Evolutionary conservation across 1,140 invertebrate genomes (phyloP).

Genomic region (Bombus vancouverensis): DNA sequence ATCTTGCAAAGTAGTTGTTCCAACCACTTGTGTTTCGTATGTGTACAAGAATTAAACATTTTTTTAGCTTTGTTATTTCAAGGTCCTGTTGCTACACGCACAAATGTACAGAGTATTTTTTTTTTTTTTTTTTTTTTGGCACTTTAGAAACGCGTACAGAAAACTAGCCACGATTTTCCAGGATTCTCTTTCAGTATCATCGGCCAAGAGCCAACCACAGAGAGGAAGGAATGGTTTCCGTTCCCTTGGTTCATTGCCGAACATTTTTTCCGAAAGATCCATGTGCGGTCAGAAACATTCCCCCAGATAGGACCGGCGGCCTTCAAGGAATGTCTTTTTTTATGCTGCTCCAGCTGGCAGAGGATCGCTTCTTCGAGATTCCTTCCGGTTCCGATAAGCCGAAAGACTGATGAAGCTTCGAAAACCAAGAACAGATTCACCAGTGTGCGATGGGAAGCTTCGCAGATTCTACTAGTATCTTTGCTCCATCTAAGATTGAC

Average conservation of each 20-base stretch:
- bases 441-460: neutral
- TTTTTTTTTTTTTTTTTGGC: too few species aligned
- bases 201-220: neutral
- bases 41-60: too few species aligned
- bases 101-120: neutral
- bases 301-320: too few species aligned
- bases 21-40: too few species aligned
- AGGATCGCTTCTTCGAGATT: neutral
- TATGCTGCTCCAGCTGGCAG: neutral
- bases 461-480: neutral
- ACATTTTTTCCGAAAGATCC: neutral
- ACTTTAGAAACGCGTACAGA: neutral
- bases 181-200: neutral
- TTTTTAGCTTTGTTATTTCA: neutral
- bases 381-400: neutral
- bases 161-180: neutral
- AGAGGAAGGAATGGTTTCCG: neutral
- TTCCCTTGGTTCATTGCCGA: neutral
- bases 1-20: neutral
- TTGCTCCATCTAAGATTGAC: neutral
- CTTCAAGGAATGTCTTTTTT: neutral
- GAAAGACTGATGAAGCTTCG: neutral
- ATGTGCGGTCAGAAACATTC: neutral
- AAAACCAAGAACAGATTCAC: neutral
- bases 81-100: neutral